Percentiles rank a stretch among this genome's conserved stretches.
These are phyloP conservation scores for Alectura lathami DNA, from an alignment of 2,113 vertebrate genomes.

Conservation along the genomic window DNA sequence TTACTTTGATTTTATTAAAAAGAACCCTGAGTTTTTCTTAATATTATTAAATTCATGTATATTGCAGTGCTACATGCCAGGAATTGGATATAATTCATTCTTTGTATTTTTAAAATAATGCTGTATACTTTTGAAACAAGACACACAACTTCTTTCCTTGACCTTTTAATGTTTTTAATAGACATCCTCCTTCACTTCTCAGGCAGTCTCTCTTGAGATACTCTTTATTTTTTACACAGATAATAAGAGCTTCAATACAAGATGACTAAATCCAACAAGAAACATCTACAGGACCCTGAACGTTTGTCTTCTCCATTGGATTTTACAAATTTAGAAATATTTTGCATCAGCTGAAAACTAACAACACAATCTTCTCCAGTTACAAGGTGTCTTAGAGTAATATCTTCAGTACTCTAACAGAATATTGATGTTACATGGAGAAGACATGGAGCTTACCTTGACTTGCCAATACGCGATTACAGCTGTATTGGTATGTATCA, in stretches of 20 bases:
- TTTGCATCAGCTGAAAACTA: neutral
- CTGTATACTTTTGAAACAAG: neutral
- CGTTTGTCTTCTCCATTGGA: neutral
- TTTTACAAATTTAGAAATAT: neutral
- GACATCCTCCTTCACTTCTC: neutral
- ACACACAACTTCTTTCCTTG: neutral
- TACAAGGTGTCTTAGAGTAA: neutral
- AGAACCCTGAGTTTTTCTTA: neutral
- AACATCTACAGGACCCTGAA: neutral
- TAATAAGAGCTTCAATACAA: neutral
- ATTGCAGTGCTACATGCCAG: neutral
- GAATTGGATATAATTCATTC: neutral
- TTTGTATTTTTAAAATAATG: neutral
- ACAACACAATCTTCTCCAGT: neutral
- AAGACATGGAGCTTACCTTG: neutral
- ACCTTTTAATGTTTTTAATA: neutral
- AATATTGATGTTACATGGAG: neutral
- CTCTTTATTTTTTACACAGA: neutral
- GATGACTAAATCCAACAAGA: neutral
- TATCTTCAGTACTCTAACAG: neutral
- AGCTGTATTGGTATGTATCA: neutral
- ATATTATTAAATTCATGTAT: neutral
- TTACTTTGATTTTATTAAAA: neutral
- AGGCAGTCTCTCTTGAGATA: neutral
- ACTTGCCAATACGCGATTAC: neutral